Percentiles rank a stretch among this genome's conserved stretches.
Conservation (phyloP, 1,140 invertebrate species). For the Eulimnadia texana region DNA sequence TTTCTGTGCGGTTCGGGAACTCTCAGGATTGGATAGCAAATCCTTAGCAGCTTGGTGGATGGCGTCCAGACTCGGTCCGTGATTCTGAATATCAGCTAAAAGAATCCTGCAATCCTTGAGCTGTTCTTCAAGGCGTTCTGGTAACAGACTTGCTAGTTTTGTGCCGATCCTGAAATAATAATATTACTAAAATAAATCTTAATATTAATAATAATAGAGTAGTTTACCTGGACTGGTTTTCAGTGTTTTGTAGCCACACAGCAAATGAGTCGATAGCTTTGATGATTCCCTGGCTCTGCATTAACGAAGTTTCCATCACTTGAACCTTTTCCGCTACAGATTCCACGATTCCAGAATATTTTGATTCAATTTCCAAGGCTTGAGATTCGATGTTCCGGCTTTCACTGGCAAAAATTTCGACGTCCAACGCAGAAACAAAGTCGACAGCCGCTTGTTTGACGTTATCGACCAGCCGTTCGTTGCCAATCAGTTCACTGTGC, state of each 20-base stretch:
- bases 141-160: constrained; percentile 69
- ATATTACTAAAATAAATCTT: constrained; percentile 10
- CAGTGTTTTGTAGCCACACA: constrained; percentile 67
- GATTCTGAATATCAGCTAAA: constrained; percentile 66
- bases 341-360: constrained; percentile 55
- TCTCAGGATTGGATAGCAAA: constrained; percentile 61
- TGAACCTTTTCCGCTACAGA: constrained; percentile 61
- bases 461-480: constrained; percentile 68
- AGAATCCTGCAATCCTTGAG: constrained; percentile 63
- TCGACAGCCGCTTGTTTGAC: constrained; percentile 51
- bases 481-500: constrained; percentile 72
- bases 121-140: constrained; percentile 80
- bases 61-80: constrained; percentile 65
- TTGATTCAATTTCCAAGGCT: constrained; percentile 55
- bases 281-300: constrained; percentile 86
- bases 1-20: constrained; percentile 71
- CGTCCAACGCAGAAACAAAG: constrained; percentile 56
- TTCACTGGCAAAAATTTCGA: constrained; percentile 60
- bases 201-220: constrained; percentile 3
- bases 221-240: constrained; percentile 60
- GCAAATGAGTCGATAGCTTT: constrained; percentile 75
- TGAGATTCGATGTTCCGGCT: constrained; percentile 60
- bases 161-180: constrained; percentile 40
- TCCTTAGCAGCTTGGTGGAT: constrained; percentile 62
- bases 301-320: constrained; percentile 68